phyloP scores from a whole-genome alignment of 2,113 vertebrate species.

The Ochotona curzoniae region DNA sequence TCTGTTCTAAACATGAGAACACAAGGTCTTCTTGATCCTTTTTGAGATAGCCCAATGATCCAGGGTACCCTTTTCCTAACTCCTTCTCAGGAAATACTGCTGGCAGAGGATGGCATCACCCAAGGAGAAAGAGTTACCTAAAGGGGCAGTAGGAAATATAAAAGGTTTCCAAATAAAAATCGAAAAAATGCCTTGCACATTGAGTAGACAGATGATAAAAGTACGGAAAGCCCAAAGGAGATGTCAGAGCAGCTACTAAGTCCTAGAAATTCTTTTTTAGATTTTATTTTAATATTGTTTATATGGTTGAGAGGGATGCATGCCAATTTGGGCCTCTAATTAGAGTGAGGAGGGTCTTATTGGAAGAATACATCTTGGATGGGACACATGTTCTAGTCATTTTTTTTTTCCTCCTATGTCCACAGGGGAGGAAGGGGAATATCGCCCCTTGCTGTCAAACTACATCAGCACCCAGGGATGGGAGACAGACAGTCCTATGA shows the following conservation, averaged over 20 bases:
- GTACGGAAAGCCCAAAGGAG: not conserved
- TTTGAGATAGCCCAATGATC: constrained; percentile 3
- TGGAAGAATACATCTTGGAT: no score
- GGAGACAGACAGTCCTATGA: no score
- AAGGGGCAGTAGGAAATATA: not conserved
- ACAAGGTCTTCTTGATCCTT: not conserved
- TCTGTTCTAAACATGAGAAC: constrained; percentile 43
- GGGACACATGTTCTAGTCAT: no score
- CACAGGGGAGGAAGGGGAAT: no score
- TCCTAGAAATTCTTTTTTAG: not conserved
- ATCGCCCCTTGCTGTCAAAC: no score
- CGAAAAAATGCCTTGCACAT: not conserved
- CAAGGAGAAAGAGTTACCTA: not conserved
- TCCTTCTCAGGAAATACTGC: not conserved
- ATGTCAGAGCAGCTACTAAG: not conserved
- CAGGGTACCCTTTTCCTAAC: not conserved
- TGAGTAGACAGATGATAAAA: not conserved
- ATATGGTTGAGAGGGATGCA: no score
- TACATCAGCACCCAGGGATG: no score
- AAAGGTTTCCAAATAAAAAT: not conserved
- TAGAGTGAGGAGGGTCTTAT: no score
- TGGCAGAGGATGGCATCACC: not conserved
- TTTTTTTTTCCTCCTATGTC: no score
- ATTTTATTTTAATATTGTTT: no score
- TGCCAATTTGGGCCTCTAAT: no score